Base-by-base conservation (phyloP, 1,140 invertebrate species). In the Zeugodacus cucurbitae region DNA sequence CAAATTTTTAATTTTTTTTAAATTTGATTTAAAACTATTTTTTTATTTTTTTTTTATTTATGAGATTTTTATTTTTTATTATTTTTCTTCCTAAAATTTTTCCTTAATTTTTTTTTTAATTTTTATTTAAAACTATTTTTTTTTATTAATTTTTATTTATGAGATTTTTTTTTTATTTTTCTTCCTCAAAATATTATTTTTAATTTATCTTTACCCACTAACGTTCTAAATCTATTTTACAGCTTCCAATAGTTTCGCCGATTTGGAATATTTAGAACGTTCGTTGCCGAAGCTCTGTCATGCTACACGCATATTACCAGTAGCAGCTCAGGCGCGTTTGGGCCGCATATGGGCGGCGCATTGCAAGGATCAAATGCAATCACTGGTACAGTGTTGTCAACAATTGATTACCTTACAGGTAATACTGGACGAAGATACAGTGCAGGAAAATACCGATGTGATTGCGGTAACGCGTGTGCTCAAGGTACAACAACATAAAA, bases 381-480 rank as follows among this genome's bases (percentile, higher is more conserved):
- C 95, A 87, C 95, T 98, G 89, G 93, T 98, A 48, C 96, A 97
- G 91, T 96, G 96, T 37, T 94, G 98, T 2, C 98, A 99, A 91
- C 97, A 99, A 92, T 94, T 98, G 22, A 97, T 98, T 87, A 98
- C 97, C 1, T 94, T 97, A 64, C 91, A 96, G 90, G 96, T 98
- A 1, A 96, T 98, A 86, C 96, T 96, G 57, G 96, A 96, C 89
- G 97, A 96, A 91, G 90, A 90, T n/a, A 95, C 95, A 67, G 95
- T 98, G 64, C 97, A 98, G 93, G 97, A 98, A 91, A 97, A 97
- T 82, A 95, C 96, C 41, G 95, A 95, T 88, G 96, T 98, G 70
- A 96, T 96, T 26, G 95, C 96, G 87, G 96, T 97, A 17, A 97
- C 97, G 26, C 97, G 97, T 95, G 94, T 97, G 32, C 96, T 97